These are phyloP conservation scores for Polydrusus tereticollis DNA, from an alignment of 2,888 invertebrate genomes.

Conservation along the genomic window DNA sequence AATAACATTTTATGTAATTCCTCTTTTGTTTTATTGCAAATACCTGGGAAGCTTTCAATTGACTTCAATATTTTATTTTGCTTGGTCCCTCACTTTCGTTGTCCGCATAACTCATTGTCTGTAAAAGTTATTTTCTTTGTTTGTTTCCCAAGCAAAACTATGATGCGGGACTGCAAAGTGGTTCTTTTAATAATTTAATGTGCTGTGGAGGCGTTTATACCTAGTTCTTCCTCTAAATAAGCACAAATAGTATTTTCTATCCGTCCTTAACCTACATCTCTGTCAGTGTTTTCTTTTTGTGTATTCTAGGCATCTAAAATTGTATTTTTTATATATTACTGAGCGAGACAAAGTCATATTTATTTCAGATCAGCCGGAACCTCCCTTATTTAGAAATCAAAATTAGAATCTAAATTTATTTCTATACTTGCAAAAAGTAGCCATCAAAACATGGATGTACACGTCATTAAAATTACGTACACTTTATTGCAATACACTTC, in stretches of 20 bases:
- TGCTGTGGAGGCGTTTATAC: slow-evolving; percentile 17
- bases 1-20: slow-evolving; percentile 14
- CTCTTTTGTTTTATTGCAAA: slow-evolving; percentile 18
- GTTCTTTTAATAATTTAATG: slow-evolving; percentile 12
- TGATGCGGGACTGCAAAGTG: slow-evolving; percentile 17
- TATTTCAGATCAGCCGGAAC: too few species aligned
- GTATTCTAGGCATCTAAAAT: slow-evolving; percentile 14
- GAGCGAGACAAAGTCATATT: too few species aligned
- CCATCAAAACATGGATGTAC: too few species aligned
- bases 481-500: too few species aligned
- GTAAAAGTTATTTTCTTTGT: slow-evolving; percentile 1
- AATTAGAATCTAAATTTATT: too few species aligned
- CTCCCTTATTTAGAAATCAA: too few species aligned
- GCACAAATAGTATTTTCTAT: slow-evolving; percentile 26
- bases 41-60: slow-evolving; percentile 7
- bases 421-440: too few species aligned
- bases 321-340: neutral
- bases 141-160: neutral
- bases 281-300: slow-evolving; percentile 18
- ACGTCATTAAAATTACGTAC: too few species aligned
- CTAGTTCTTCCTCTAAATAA: slow-evolving; percentile 17
- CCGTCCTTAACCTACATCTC: slow-evolving; percentile 5
- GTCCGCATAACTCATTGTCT: neutral
- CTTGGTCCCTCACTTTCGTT: neutral
- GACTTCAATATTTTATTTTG: neutral